phyloP scores from a whole-genome alignment of 2,888 invertebrate species.

The Plagodis pulveraria region DNA sequence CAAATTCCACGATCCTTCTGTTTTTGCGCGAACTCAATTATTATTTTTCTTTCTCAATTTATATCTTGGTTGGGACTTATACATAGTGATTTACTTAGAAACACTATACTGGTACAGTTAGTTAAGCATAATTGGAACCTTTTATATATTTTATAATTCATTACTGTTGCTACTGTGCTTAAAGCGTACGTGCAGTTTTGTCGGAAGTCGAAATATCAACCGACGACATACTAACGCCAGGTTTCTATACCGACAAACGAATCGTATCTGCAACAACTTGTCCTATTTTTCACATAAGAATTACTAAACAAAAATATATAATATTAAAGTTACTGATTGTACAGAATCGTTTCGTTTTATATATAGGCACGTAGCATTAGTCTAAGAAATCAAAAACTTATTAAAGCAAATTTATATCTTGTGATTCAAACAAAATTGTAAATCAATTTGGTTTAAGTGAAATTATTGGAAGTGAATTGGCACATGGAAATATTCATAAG shows the following conservation, averaged over 20 bases:
- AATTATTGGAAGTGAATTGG: conserved; percentile 50
- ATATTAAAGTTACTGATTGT: too few species aligned
- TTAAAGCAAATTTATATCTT: conserved; percentile 10
- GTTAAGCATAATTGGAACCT: background rate
- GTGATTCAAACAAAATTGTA: conserved; percentile 16
- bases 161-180: background rate
- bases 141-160: background rate
- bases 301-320: too few species aligned
- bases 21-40: too few species aligned
- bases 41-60: too few species aligned
- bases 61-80: too few species aligned
- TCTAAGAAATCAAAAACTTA: conserved; percentile 7
- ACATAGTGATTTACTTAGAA: too few species aligned
- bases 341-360: too few species aligned
- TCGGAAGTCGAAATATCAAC: conserved; percentile 5
- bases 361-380: background rate
- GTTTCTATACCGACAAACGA: too few species aligned
- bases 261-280: too few species aligned
- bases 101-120: background rate
- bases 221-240: conserved; percentile 1
- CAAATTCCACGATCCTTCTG: too few species aligned
- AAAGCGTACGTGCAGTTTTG: background rate
- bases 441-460: conserved; percentile 37
- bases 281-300: background rate
- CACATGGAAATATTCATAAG: conserved; percentile 64